Percentiles rank a stretch among this genome's conserved stretches.
phyloP scores from a whole-genome alignment of 2,888 invertebrate genomes.

The Polylopha cassiicola region DNA sequence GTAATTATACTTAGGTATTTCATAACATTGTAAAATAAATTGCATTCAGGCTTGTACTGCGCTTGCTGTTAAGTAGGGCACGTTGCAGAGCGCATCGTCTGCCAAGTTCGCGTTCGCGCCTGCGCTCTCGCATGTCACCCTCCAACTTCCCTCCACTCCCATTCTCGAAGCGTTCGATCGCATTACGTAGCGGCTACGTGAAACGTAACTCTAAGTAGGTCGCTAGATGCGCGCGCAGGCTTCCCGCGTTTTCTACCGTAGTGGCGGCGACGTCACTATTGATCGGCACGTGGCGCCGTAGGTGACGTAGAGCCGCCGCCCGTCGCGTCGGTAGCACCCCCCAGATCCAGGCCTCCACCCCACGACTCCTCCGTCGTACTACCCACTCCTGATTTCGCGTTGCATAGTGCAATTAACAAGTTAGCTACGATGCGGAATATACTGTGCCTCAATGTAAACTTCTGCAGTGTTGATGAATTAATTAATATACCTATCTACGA shows the following conservation, averaged over 20 bases:
- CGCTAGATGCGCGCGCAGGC: constrained; percentile 61
- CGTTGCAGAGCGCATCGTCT: constrained; percentile 40
- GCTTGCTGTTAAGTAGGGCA: constrained; percentile 41
- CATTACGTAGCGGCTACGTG: constrained; percentile 70
- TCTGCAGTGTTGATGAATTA: too few relatives aligned
- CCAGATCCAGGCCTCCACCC: constrained; percentile 32
- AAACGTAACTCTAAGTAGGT: constrained; percentile 73
- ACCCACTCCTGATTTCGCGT: constrained; percentile 31
- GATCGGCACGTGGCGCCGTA: constrained; percentile 75
- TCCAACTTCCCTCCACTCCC: constrained; percentile 32
- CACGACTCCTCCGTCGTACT: constrained; percentile 27
- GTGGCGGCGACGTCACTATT: constrained; percentile 69
- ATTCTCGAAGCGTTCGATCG: constrained; percentile 53
- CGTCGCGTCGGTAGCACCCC: constrained; percentile 59
- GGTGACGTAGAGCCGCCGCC: constrained; percentile 63
- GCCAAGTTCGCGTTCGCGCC: constrained; percentile 36
- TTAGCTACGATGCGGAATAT: constrained; percentile 23
- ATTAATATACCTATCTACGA: too few relatives aligned
- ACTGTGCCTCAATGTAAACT: too few relatives aligned
- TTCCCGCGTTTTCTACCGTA: constrained; percentile 26
- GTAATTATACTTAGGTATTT: constrained; percentile 13
- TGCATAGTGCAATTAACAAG: constrained; percentile 46
- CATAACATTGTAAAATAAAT: constrained; percentile 31
- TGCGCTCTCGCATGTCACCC: constrained; percentile 39
- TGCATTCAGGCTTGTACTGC: constrained; percentile 26